Base-by-base conservation (phyloP, 2,888 invertebrate genomes). In the Ennomos erosarius region DNA sequence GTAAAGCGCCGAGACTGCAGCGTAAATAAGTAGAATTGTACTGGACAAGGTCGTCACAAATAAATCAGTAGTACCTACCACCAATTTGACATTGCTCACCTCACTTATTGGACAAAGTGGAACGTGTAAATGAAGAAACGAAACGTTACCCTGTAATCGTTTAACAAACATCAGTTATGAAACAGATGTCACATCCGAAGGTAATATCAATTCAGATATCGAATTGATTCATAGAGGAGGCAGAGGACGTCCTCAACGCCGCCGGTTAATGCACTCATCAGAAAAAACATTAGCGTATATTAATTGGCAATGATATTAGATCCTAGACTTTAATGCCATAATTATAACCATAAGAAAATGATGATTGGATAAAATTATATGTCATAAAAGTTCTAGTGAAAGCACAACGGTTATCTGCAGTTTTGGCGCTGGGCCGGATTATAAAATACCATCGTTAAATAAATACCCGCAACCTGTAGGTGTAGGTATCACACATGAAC, bases 101-200 rank as follows among this genome's bases (percentile, higher is more conserved):
- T 88, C 75, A 71, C 78, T 88, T 79, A 90, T 89, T 90, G 87
- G 74, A 80, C 85, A 81, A 90, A 88, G 81, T 90, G 88, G 89
- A 84, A 87, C 89, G 89, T 88, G 88, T 81, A 85, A 88, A 88
- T 88, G 86, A 84, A 89, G 85, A 85, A 85, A 80, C 81, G 79
- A 85, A 85, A 82, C 81, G 78, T 78, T 79, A 80, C 84, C 84
- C 87, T 83, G 77, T 77, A 80, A 80, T 79, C 77, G 79, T 84
- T 87, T 86, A 84, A 87, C 84, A 79, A 78, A 74, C 78, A 76
- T 76, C 75, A 76, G 75, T 87, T 78, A 84, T 77, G 81, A 82
- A 86, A 87, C 77, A 78, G 71, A 82, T 82, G 82, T 74, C 79
- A 83, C 73, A 74, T 79, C 75, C 71, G 85, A 90, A 88, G 86